Evolutionary conservation across 1,140 invertebrate species (phyloP).

Genomic region (Drosophila athabasca): DNA sequence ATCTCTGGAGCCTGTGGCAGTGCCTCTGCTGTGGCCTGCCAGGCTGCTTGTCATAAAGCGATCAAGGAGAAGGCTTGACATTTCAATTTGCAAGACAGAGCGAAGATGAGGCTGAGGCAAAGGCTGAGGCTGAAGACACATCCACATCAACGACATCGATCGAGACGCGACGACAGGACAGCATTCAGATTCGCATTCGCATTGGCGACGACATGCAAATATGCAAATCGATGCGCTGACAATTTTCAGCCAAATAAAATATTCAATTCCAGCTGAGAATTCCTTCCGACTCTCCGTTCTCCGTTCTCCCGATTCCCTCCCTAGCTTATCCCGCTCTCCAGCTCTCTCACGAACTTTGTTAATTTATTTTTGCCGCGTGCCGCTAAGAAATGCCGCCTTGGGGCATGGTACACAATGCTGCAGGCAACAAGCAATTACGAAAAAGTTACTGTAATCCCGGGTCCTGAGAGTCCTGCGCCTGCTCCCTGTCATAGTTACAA

Average conservation of each 20-base stretch:
- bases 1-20: conserved; percentile 20
- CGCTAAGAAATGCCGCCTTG: conserved; percentile 58
- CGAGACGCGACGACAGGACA: conserved; percentile 46
- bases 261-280: conserved; percentile 53
- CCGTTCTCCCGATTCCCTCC: neutral
- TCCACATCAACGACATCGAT: conserved; percentile 22
- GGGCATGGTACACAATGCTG: conserved; percentile 37
- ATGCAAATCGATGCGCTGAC: conserved; percentile 75
- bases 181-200: conserved; percentile 62
- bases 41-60: conserved; percentile 78
- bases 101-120: conserved; percentile 42
- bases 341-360: conserved; percentile 71
- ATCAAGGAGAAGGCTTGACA: conserved; percentile 73
- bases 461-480: conserved; percentile 45
- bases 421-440: conserved; percentile 74
- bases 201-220: conserved; percentile 73
- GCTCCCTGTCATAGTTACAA: conserved; percentile 73
- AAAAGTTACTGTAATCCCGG: conserved; percentile 76
- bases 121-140: conserved; percentile 12
- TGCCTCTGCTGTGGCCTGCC: conserved; percentile 9
- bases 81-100: conserved; percentile 76
- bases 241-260: conserved; percentile 78
- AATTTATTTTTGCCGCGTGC: conserved; percentile 80
- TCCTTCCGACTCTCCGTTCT: neutral
- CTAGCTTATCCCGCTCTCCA: conserved; percentile 3